Percentiles rank a stretch among this genome's conserved stretches.
Conservation (phyloP, 2,113 vertebrate species). For the cattle (Bos taurus) region DNA sequence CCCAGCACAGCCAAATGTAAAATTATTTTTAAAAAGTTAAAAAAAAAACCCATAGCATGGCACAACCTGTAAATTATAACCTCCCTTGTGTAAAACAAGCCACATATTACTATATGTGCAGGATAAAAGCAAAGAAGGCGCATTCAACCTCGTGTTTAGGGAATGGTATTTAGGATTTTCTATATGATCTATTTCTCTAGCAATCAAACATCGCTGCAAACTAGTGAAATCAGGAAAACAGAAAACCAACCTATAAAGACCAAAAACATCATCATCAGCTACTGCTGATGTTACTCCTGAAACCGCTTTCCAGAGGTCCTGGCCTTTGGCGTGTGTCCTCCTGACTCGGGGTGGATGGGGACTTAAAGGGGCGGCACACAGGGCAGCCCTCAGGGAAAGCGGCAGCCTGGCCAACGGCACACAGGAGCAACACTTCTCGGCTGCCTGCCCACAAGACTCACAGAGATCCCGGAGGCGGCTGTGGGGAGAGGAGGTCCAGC, state of each 20-base stretch:
- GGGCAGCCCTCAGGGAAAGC: background rate
- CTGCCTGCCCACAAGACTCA: constrained; percentile 59
- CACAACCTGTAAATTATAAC: background rate
- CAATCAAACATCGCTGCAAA: background rate
- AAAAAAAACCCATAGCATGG: background rate
- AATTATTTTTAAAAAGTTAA: background rate
- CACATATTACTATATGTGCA: background rate
- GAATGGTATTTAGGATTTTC: background rate
- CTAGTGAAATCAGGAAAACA: background rate
- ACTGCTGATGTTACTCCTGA: background rate
- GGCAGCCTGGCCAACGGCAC: background rate
- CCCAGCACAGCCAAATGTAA: background rate
- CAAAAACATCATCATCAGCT: background rate
- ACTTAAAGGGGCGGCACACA: background rate
- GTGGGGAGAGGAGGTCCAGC: constrained; percentile 13
- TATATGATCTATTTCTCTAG: background rate
- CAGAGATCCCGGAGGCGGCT: constrained; percentile 46
- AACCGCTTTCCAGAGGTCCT: background rate
- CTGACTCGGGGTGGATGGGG: background rate
- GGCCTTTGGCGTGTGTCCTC: too few species aligned
- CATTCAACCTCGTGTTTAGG: background rate
- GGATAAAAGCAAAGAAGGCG: background rate
- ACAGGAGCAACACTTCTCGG: too few species aligned
- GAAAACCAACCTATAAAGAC: background rate
- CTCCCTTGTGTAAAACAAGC: background rate